Percentiles rank a stretch among this genome's conserved stretches.
These are phyloP conservation scores for Toxotes chatareus DNA, from an alignment of 2,113 vertebrate genomes.

Conservation along the genomic window DNA sequence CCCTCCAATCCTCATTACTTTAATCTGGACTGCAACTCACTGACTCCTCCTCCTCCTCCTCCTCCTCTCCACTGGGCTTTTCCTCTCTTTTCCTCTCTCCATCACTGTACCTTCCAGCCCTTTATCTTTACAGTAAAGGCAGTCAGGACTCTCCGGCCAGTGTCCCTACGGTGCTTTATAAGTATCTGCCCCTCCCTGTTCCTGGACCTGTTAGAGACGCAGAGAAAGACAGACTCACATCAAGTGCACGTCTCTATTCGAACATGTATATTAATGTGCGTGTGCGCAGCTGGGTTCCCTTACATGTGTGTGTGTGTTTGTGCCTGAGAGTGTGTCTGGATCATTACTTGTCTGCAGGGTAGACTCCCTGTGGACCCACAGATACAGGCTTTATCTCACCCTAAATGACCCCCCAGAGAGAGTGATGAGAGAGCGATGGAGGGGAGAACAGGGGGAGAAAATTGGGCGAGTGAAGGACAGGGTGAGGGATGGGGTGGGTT, in stretches of 20 bases:
- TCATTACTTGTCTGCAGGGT: conserved; percentile 66
- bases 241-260: background rate
- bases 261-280: conserved; percentile 28
- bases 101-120: conserved; percentile 18
- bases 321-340: conserved; percentile 43
- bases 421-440: conserved; percentile 31
- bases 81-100: conserved; percentile 11
- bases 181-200: conserved; percentile 54
- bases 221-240: background rate
- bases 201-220: conserved; percentile 49
- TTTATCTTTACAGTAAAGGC: conserved; percentile 49
- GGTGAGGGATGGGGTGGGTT: background rate
- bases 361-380: conserved; percentile 50
- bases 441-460: background rate
- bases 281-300: background rate
- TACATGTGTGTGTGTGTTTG: conserved; percentile 24
- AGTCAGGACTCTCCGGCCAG: conserved; percentile 13
- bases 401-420: conserved; percentile 71
- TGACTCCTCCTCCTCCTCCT: background rate
- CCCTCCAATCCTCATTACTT: conserved; percentile 50
- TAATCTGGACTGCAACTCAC: conserved; percentile 50
- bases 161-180: conserved; percentile 45
- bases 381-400: conserved; percentile 58
- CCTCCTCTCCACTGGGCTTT: conserved; percentile 8
- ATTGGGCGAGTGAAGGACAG: background rate